phyloP scores from a whole-genome alignment of 37 sponge, comb jelly and placozoan genomes.

The Ephydatia muelleri region DNA sequence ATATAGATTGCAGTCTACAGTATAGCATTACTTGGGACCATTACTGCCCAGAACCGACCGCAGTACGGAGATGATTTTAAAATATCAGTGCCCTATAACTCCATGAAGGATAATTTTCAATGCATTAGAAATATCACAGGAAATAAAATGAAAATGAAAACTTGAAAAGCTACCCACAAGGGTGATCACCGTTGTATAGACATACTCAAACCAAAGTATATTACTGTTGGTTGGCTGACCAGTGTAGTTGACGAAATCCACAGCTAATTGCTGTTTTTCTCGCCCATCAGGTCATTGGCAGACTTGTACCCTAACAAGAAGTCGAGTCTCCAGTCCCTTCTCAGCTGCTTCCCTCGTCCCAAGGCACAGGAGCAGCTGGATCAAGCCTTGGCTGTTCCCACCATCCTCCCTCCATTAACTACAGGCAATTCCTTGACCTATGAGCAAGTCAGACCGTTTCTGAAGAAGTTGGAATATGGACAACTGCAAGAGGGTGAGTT shows the following conservation, averaged over 20 bases:
- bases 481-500: constrained; percentile 53
- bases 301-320: constrained; percentile 46
- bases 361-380: background rate
- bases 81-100: too few relatives aligned
- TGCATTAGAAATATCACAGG: too few relatives aligned
- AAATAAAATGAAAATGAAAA: too few relatives aligned
- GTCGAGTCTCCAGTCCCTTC: constrained; percentile 25
- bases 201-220: too few relatives aligned
- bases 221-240: too few relatives aligned
- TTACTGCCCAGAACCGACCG: too few relatives aligned
- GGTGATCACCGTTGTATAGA: too few relatives aligned
- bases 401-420: constrained; percentile 24
- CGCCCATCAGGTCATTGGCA: constrained; percentile 11
- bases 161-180: too few relatives aligned
- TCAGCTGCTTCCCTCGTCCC: constrained; percentile 34
- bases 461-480: constrained; percentile 77
- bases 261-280: background rate
- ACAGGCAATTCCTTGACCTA: constrained; percentile 29
- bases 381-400: background rate
- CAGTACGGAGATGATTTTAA: too few relatives aligned
- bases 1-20: too few relatives aligned
- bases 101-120: too few relatives aligned
- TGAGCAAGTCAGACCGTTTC: constrained; percentile 68
- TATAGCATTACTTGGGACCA: too few relatives aligned
- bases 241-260: background rate